Evolutionary conservation across 2,888 invertebrate species (phyloP).

Genomic region (Nephrotoma guestfalica): DNA sequence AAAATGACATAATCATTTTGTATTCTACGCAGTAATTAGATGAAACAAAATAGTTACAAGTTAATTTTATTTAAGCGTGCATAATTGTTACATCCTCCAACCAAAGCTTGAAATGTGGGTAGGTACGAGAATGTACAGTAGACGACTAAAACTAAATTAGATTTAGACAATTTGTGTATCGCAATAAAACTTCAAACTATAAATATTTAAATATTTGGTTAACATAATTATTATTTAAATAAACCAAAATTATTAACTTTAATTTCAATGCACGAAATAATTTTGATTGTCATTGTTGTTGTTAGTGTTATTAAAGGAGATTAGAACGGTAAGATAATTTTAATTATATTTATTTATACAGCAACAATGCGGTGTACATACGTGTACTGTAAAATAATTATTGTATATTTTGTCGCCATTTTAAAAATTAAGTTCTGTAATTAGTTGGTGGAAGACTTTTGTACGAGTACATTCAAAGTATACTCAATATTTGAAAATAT

Average conservation of each 20-base stretch:
- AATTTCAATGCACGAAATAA: neutral
- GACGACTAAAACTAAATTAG: neutral
- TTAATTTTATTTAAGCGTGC: neutral
- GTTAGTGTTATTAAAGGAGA: neutral
- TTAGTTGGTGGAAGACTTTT: neutral
- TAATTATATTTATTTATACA: neutral
- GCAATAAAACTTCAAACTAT: neutral
- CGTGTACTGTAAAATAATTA: neutral
- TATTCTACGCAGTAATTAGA: neutral
- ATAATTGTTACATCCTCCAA: neutral
- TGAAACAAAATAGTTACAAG: neutral
- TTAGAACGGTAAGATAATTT: neutral
- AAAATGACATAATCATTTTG: neutral
- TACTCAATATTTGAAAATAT: neutral
- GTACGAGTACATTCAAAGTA: neutral
- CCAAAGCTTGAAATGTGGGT: neutral
- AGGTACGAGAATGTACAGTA: neutral
- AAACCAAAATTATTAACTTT: neutral
- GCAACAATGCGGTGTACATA: neutral
- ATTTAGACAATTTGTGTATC: neutral
- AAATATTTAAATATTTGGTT: neutral
- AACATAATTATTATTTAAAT: neutral
- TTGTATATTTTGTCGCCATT: neutral
- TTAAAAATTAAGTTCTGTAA: neutral
- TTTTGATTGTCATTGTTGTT: neutral